phyloP scores from a whole-genome alignment of 2,888 invertebrate species.

The Drosophila subsilvestris region DNA sequence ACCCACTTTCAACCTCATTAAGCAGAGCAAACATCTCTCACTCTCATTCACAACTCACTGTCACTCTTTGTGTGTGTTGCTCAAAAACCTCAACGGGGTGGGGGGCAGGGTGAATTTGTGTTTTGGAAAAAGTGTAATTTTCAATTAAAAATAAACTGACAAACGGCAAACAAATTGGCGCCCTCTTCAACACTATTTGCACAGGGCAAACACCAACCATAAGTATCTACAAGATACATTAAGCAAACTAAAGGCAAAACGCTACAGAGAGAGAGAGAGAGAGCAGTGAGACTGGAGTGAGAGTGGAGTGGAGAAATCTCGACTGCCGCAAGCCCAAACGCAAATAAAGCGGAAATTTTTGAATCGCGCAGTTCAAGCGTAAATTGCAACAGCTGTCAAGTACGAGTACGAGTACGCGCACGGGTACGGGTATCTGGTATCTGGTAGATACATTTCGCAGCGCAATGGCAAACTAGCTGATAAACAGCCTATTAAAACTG shows the following conservation, averaged over 20 bases:
- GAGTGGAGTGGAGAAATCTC: slow-evolving; percentile 48
- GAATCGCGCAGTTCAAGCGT: slow-evolving; percentile 64
- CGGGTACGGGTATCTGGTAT: slow-evolving; percentile 55
- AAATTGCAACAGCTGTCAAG: slow-evolving; percentile 80
- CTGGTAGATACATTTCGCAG: slow-evolving; percentile 50
- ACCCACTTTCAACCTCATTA: slow-evolving; percentile 59
- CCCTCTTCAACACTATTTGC: slow-evolving; percentile 64
- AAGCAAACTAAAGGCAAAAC: slow-evolving; percentile 1
- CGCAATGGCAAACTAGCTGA: slow-evolving; percentile 49
- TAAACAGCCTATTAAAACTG: slow-evolving; percentile 79
- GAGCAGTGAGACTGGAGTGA: not conserved
- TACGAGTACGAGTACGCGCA: not conserved
- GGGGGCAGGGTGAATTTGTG: slow-evolving; percentile 6
- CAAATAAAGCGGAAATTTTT: slow-evolving; percentile 44
- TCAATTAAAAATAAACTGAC: slow-evolving; percentile 55
- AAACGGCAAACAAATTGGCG: slow-evolving; percentile 48
- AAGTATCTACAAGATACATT: slow-evolving; percentile 60
- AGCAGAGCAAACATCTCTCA: slow-evolving; percentile 50
- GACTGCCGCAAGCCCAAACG: slow-evolving; percentile 48
- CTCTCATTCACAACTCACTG: not conserved
- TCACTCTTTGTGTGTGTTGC: slow-evolving; percentile 17
- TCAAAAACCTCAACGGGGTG: not conserved
- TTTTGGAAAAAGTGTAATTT: slow-evolving; percentile 54
- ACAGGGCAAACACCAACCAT: slow-evolving; percentile 51
- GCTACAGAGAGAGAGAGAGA: not conserved